phyloP scores from a whole-genome alignment of 2,113 vertebrate species.

The Peromyscus maniculatus region DNA sequence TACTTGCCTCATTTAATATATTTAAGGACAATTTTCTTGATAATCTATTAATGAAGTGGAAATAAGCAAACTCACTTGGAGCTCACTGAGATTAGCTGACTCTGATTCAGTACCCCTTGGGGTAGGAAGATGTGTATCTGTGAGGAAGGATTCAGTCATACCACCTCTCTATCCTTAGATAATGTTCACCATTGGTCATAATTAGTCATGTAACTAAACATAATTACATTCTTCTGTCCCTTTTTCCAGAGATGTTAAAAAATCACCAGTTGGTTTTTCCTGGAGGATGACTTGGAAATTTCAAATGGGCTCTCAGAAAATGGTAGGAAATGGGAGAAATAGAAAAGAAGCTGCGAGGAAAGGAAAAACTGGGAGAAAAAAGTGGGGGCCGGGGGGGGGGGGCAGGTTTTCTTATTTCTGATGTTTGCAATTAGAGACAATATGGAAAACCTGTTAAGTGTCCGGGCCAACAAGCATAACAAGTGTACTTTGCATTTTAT shows the following conservation, averaged over 20 bases:
- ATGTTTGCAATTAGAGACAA: neutral
- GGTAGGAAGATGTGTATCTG: neutral
- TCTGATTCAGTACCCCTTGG: neutral
- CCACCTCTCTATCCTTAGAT: neutral
- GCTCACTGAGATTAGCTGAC: neutral
- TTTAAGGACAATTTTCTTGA: constrained; percentile 21
- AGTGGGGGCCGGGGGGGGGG: too few relatives aligned
- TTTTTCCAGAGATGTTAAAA: neutral
- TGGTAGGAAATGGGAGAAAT: neutral
- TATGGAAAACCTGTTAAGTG: neutral
- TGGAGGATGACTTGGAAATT: neutral
- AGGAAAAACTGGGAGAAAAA: neutral
- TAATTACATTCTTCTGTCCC: neutral
- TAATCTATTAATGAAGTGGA: neutral
- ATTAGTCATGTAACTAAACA: neutral
- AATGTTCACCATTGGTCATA: neutral
- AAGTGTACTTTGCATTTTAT: neutral
- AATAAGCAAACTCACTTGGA: neutral
- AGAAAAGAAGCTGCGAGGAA: neutral
- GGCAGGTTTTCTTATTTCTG: neutral
- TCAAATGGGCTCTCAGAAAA: neutral
- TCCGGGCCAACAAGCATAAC: neutral
- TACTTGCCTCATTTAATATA: neutral
- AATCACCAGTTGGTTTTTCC: neutral
- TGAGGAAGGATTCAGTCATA: neutral